These are phyloP conservation scores for Gallinago paraguaiae DNA, from an alignment of 2,113 vertebrate genomes.

Conservation along the genomic window DNA sequence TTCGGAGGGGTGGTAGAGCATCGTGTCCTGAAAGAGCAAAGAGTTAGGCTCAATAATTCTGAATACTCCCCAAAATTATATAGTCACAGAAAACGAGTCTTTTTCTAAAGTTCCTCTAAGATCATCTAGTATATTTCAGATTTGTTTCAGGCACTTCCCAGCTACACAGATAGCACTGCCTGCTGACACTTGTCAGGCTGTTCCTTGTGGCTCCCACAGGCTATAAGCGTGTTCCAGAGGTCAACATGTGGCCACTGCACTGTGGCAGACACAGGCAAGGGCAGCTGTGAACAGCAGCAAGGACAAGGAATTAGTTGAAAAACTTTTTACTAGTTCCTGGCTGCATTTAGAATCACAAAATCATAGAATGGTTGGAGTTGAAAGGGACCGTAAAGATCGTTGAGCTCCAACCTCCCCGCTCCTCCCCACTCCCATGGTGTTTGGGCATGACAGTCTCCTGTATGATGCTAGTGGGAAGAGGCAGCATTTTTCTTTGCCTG, in stretches of 20 bases:
- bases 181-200: not conserved
- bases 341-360: not conserved
- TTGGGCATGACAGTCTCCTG: not conserved
- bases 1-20: not conserved
- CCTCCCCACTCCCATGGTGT: not conserved
- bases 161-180: not conserved
- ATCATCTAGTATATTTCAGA: not conserved
- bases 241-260: not conserved
- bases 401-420: no score
- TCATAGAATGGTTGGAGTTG: no score
- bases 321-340: not conserved
- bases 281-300: not conserved
- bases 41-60: not conserved
- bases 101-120: not conserved
- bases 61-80: not conserved
- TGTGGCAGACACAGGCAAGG: not conserved
- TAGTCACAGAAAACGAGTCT: not conserved
- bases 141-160: not conserved
- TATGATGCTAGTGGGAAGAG: not conserved
- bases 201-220: not conserved
- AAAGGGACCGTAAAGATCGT: no score
- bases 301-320: not conserved
- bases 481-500: not conserved
- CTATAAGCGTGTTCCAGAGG: not conserved
- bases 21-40: not conserved